A percentile compares a stretch with the other conserved stretches of the same genome.
Conservation (phyloP, 2,113 vertebrate species). For the Amblyopsis rosae region DNA sequence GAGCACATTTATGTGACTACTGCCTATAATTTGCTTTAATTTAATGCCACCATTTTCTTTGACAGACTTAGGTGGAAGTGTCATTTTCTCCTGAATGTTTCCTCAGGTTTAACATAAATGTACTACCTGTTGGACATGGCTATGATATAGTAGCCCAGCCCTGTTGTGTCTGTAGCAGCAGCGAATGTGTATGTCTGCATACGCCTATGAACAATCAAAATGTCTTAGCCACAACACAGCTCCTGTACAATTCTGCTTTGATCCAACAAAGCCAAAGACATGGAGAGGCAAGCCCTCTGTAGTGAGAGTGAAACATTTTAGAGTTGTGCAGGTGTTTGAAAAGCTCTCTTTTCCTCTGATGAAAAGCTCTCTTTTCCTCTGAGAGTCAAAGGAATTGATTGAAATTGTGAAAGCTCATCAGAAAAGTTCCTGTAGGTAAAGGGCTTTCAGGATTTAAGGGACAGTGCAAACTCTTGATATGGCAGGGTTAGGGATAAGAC, state of each 20-base stretch:
- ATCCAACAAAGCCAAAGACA: slow-evolving; percentile 55
- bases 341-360: slow-evolving; percentile 26
- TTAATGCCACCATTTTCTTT: background rate
- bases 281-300: slow-evolving; percentile 44
- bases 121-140: slow-evolving; percentile 14
- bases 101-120: background rate
- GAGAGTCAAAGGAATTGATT: slow-evolving; percentile 20
- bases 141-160: slow-evolving; percentile 27
- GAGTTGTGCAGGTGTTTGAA: slow-evolving; percentile 62
- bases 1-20: background rate
- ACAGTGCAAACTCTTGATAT: background rate
- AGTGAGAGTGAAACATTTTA: slow-evolving; percentile 63
- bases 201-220: slow-evolving; percentile 41
- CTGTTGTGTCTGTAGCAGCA: background rate
- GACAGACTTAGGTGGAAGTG: too few relatives aligned
- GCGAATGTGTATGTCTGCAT: background rate
- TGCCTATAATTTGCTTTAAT: slow-evolving; percentile 40
- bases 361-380: background rate
- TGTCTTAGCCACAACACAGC: slow-evolving; percentile 28
- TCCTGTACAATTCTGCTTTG: slow-evolving; percentile 52
- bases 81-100: too few relatives aligned
- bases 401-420: background rate
- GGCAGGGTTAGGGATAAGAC: background rate
- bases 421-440: too few relatives aligned
- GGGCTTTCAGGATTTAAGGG: too few relatives aligned